Evolutionary conservation across 2,113 vertebrate genomes (phyloP).

Genomic region (Solea solea): DNA sequence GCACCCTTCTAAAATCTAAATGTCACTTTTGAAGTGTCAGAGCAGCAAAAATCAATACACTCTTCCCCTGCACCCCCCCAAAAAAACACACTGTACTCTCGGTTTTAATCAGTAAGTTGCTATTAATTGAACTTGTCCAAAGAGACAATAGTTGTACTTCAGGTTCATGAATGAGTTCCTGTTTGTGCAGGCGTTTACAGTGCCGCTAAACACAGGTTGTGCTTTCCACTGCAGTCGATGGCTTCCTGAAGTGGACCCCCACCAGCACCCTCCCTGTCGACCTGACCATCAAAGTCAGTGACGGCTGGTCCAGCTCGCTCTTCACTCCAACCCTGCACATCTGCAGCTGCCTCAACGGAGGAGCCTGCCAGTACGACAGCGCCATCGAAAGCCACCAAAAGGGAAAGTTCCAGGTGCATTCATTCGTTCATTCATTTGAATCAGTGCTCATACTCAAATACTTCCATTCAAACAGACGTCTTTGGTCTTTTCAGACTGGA

Average conservation of each 20-base stretch:
- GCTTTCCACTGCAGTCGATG: conserved; percentile 57
- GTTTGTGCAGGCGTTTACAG: background rate
- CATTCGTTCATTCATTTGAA: background rate
- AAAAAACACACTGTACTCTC: too few relatives aligned
- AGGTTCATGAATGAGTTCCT: background rate
- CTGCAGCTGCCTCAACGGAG: conserved; percentile 84
- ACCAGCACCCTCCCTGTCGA: conserved; percentile 67
- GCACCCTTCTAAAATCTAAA: too few relatives aligned
- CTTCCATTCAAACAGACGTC: too few relatives aligned
- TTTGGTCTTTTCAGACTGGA: background rate
- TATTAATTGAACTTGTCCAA: too few relatives aligned
- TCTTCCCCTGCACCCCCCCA: background rate
- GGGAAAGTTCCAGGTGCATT: conserved; percentile 82
- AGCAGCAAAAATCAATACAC: too few relatives aligned
- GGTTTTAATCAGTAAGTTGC: too few relatives aligned
- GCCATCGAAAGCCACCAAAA: conserved; percentile 73
- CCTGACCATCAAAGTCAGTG: conserved; percentile 79
- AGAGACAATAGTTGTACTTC: background rate
- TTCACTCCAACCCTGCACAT: conserved; percentile 79
- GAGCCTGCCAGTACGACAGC: conserved; percentile 80
- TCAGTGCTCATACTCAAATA: background rate
- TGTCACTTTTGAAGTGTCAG: too few relatives aligned
- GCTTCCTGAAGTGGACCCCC: conserved; percentile 79
- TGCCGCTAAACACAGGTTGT: background rate
- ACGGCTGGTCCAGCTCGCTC: conserved; percentile 75